Evolutionary conservation across 2,888 invertebrate genomes (phyloP), one percentile per base, ranked within the genome.

Genomic region (Cataglyphis albicans): DNA sequence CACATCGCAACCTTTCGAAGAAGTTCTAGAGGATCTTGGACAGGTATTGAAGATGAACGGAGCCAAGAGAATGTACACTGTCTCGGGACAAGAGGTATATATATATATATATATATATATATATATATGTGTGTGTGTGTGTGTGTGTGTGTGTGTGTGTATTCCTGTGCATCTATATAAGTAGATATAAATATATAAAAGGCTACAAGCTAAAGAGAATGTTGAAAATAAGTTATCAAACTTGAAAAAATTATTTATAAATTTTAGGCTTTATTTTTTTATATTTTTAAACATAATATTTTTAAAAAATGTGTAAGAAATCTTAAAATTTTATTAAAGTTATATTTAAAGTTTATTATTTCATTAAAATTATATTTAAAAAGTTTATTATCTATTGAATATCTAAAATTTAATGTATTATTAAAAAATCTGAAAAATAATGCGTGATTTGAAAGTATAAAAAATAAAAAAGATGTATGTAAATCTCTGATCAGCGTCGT

Each of bases 1-100:
- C 87, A 99, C 99, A 25, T 97, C 98, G 44, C 98, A 99, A 93
- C 98, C 98, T 0, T 99, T 98, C 93, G 99, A 99, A 95, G 98
- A 99, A 93, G 98, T 99, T 48, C 95, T 99, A 82, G 97, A 97
- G 94, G 99, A 99, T 95, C 96, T 99, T 92, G 98, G 98, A 65
- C 98, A 98, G 95, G 98, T 98, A 67, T 95, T 99, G 87, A 98
- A 98, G 95, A 98, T 98, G 97, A 98, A 97, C 92, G 97, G 98
- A 84, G 98, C 98, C 87, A 98, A 98, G 94, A 96, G 97, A 94
- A 98, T 98, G 97, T 98, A 98, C 95, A 98, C 99, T 44, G 97
- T 98, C 67, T 97, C 97, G 52, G 98, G 98, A 52, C 98, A 98
- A 95, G 98, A 98, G 97, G 99, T 98, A 44, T 64, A 18, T 57